Conservation (phyloP, 2,888 invertebrate species). For the Epinotia demarniana region DNA sequence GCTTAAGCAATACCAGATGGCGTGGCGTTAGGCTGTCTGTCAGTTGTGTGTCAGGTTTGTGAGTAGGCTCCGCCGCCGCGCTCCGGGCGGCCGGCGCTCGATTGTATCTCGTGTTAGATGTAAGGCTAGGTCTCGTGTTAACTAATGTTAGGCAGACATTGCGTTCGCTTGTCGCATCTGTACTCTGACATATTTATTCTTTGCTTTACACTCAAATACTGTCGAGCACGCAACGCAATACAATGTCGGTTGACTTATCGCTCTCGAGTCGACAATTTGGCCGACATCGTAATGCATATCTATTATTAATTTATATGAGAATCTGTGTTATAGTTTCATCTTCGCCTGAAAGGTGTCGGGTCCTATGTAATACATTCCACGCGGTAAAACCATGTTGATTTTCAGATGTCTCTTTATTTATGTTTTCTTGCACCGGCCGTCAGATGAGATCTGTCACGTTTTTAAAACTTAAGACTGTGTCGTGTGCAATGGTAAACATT, state of each 20-base stretch:
- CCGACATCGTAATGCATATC: conserved; percentile 44
- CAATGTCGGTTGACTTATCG: conserved; percentile 14
- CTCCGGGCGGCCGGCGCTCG: conserved; percentile 54
- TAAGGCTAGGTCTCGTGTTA: conserved; percentile 82
- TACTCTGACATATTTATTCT: conserved; percentile 62
- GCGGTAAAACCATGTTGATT: conserved; percentile 81
- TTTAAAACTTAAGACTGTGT: conserved; percentile 66
- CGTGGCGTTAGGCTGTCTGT: conserved; percentile 9
- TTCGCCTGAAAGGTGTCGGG: conserved; percentile 83
- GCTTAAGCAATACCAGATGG: conserved; percentile 5
- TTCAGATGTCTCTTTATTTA: conserved; percentile 59
- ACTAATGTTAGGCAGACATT: conserved; percentile 80
- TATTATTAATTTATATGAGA: conserved; percentile 57
- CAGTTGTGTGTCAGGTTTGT: conserved; percentile 14
- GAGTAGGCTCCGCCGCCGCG: conserved; percentile 37
- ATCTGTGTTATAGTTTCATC: conserved; percentile 61
- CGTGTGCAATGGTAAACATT: conserved; percentile 51
- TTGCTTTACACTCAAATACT: conserved; percentile 56
- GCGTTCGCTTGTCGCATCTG: conserved; percentile 75
- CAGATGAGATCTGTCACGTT: conserved; percentile 78
- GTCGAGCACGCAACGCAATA: conserved; percentile 48
- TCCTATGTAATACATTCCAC: conserved; percentile 81
- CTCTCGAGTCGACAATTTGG: not conserved
- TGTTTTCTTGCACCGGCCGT: conserved; percentile 55
- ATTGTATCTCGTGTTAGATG: conserved; percentile 70